These are phyloP conservation scores for Drosophila virilis DNA, from an alignment of 1,140 invertebrate species.

Conservation along the genomic window DNA sequence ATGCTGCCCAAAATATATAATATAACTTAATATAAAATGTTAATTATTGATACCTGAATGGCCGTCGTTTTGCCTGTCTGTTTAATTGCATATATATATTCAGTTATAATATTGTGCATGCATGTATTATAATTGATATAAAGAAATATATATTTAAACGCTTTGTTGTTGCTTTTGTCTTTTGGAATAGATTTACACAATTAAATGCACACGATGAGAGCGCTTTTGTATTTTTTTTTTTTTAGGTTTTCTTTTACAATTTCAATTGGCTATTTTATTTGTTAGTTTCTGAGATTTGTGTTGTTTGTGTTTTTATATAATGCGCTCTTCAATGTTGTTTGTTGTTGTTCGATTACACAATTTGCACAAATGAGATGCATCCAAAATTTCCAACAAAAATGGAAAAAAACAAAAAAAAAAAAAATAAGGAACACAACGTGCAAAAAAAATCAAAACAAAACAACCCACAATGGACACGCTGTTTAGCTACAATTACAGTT, in stretches of 20 bases:
- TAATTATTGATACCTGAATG: not conserved
- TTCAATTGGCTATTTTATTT: conserved; percentile 45
- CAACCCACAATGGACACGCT: conserved; percentile 7
- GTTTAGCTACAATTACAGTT: conserved; percentile 22
- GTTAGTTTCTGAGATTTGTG: conserved; percentile 23
- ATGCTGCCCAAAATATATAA: too few species aligned
- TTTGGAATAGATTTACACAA: conserved; percentile 61
- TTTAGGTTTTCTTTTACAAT: conserved; percentile 20
- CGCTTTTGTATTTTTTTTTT: conserved; percentile 47
- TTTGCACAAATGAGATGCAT: conserved; percentile 35
- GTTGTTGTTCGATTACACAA: conserved; percentile 40
- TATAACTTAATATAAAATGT: not conserved
- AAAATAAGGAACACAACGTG: not conserved
- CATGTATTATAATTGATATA: conserved; percentile 6
- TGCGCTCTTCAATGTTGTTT: conserved; percentile 38
- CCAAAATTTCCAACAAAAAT: conserved; percentile 20
- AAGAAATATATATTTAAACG: not conserved
- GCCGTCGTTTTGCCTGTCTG: not conserved
- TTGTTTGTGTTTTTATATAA: conserved; percentile 39
- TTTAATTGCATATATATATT: conserved; percentile 3
- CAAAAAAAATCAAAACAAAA: conserved; percentile 20
- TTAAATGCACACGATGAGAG: conserved; percentile 54
- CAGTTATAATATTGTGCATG: not conserved
- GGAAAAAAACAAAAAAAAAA: too few species aligned
- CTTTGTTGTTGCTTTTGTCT: conserved; percentile 28